Base-by-base conservation (phyloP, 2,113 vertebrate species). In the Esox niger region DNA sequence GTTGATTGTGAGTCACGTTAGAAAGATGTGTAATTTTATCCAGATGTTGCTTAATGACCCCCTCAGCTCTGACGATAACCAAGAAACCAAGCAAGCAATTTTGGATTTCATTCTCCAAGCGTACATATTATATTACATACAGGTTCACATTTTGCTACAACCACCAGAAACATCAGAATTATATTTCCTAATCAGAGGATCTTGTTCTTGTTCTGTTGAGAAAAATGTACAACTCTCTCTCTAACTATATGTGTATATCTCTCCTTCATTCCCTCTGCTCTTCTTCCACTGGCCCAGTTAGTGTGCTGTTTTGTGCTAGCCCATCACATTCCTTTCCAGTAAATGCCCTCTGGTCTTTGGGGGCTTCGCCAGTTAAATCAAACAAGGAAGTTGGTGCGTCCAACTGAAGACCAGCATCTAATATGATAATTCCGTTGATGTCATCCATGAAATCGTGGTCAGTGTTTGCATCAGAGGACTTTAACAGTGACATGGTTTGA, bases 291-390 rank as follows among this genome's bases (percentile, higher is more conserved):
- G 66, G 35, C 68, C 81, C 15, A 26, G 64, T 73, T 81, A 3
- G 13, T 38, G n/a, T 74, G 29, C 58, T 58, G 59, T 8, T 62
- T 68, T 64, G 64, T 81, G 79, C 74, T 71, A 68, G 64, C 67
- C 71, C 59, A 26, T 71, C 79, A 79, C 87, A 88, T 90, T 89
- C 88, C 89, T 78, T 90, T 89, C 85, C 86, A 86, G 77, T 55
- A 77, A 78, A 83, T 72, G 82, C 76, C 75, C 84, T 63, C 55
- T 6, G 61, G 66, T 70, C 67, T 66, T 70, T 75, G 77, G 32
- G 87, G 29, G 11, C 68, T 27, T 72, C 76, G 79, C 82, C 84
- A 82, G 71, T 81, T 64, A 71, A 66, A 79, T 80, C 73, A 76
- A 81, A 85, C 65, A 76, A 84, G 80, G 77, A 84, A 87, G 78